Percentiles rank a stretch among this genome's conserved stretches.
Conservation (phyloP, 2,113 vertebrate genomes). For the Trichomycterus rosablanca region DNA sequence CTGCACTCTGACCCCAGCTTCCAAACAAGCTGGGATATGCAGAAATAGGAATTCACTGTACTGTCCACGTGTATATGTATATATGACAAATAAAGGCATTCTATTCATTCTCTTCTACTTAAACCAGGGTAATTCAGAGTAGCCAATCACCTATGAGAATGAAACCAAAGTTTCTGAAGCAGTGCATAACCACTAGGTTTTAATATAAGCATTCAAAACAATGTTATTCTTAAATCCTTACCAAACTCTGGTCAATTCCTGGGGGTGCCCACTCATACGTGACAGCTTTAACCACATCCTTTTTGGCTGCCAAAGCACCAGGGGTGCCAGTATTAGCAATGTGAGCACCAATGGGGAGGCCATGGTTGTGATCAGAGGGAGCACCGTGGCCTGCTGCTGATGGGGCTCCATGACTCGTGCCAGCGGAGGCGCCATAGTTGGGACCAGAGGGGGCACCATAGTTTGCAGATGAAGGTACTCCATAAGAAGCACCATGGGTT, state of each 20-base stretch:
- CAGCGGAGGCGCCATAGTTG: background rate
- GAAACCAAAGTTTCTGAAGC: no score
- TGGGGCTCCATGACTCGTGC: background rate
- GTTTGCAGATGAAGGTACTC: background rate
- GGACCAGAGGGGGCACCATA: background rate
- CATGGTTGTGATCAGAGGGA: background rate
- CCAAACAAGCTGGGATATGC: no score
- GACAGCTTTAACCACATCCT: slow-evolving; percentile 77
- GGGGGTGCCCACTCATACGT: slow-evolving; percentile 96
- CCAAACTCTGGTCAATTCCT: slow-evolving; percentile 85
- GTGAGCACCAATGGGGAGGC: background rate
- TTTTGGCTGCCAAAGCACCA: slow-evolving; percentile 62
- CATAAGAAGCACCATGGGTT: background rate
- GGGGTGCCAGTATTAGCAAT: slow-evolving; percentile 28
- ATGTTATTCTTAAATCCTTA: slow-evolving; percentile 56
- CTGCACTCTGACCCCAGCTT: no score
- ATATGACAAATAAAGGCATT: no score
- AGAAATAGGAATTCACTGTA: no score
- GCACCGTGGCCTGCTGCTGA: background rate
- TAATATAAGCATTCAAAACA: background rate
- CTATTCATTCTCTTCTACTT: no score
- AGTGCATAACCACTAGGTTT: background rate
- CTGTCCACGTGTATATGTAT: no score
- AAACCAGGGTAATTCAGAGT: no score
- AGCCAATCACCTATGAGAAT: no score